phyloP scores from a whole-genome alignment of 53 echinoderm and acorn worm genomes.

The Mesocentrotus franciscanus region DNA sequence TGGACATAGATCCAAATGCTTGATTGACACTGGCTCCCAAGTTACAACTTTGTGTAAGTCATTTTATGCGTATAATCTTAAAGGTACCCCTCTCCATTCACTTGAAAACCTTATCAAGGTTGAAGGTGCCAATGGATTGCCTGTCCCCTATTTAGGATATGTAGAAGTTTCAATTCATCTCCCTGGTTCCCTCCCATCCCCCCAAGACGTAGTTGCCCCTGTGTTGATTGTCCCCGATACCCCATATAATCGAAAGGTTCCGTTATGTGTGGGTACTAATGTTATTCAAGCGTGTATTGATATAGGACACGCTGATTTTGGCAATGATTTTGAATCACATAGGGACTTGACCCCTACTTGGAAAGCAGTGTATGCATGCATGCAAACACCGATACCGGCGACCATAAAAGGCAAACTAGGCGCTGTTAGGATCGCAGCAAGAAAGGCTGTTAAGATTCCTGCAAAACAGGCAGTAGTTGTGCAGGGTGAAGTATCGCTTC shows the following conservation, averaged over 20 bases:
- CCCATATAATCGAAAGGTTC: conserved; percentile 51
- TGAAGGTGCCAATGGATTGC: conserved; percentile 48
- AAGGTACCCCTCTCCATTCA: neutral
- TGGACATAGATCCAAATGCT: conserved; percentile 15
- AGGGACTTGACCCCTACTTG: neutral
- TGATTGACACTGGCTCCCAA: conserved; percentile 45
- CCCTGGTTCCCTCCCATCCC: conserved; percentile 10
- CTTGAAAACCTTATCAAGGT: conserved; percentile 25
- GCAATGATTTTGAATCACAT: neutral
- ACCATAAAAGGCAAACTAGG: neutral
- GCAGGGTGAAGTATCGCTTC: neutral
- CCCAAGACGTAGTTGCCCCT: neutral
- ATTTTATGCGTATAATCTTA: neutral
- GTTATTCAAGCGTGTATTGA: conserved; percentile 8
- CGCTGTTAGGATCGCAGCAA: neutral
- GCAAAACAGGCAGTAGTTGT: neutral
- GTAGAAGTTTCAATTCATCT: neutral
- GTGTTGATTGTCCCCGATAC: conserved; percentile 61
- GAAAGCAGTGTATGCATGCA: neutral
- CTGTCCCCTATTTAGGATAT: conserved; percentile 40
- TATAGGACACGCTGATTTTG: neutral
- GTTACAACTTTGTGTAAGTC: conserved; percentile 9
- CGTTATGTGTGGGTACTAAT: conserved; percentile 63
- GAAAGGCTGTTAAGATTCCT: conserved; percentile 16
- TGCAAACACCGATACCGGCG: neutral